phyloP scores from a whole-genome alignment of 2,113 vertebrate genomes.

The Lonchura striata region DNA sequence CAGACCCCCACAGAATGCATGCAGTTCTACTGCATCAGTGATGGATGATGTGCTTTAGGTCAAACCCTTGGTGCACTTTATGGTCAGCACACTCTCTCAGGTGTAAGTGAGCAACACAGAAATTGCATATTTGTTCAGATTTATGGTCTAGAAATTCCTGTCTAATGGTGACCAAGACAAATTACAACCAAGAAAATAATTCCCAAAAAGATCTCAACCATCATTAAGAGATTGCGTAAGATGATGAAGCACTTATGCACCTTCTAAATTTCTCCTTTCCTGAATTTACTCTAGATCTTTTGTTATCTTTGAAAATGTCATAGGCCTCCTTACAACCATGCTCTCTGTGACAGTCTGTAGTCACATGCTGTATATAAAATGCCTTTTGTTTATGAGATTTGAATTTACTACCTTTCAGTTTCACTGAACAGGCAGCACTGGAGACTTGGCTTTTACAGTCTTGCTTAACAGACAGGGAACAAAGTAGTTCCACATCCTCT shows the following conservation, averaged over 20 bases:
- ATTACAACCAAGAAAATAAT: background rate
- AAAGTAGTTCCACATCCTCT: conserved; percentile 3
- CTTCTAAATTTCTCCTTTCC: background rate
- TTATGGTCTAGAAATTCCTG: background rate
- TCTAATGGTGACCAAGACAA: background rate
- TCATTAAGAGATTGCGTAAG: background rate
- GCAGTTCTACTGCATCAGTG: background rate
- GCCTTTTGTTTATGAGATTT: background rate
- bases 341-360: background rate
- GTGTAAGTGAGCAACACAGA: background rate
- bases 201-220: background rate
- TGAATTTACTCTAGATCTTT: background rate
- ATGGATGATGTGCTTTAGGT: background rate
- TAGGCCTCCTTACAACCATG: background rate
- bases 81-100: background rate
- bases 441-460: background rate
- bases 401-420: background rate
- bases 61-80: background rate
- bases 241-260: background rate
- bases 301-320: background rate
- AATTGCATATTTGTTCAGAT: background rate
- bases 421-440: background rate
- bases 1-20: background rate
- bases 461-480: background rate
- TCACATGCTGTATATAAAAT: background rate